A percentile compares a stretch with the other conserved stretches of the same genome.
Evolutionary conservation across 30 jellyfish, hydroid and myxozoan species (phyloP).

Genomic region (Rhopilema esculentum): DNA sequence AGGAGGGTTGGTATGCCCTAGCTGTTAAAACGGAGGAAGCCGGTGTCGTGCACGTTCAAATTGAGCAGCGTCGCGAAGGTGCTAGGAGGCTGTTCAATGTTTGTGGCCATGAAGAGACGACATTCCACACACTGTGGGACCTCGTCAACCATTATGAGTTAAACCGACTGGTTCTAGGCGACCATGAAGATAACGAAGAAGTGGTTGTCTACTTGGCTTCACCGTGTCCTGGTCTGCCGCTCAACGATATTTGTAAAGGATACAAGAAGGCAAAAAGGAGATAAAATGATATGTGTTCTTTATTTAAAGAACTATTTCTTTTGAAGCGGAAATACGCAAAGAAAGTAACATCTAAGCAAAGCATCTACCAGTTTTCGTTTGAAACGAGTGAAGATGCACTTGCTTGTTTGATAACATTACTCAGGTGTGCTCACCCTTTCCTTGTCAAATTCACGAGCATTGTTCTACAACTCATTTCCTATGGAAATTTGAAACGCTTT

Average conservation of each 20-base stretch:
- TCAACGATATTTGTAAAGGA: conserved; percentile 53
- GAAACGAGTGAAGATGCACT: too few relatives aligned
- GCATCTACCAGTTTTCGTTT: too few relatives aligned
- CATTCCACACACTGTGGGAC: conserved; percentile 30
- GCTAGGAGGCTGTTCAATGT: conserved; percentile 7
- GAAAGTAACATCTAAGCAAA: too few relatives aligned
- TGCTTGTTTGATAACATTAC: too few relatives aligned
- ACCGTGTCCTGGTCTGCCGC: conserved; percentile 58
- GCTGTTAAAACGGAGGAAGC: conserved; percentile 28
- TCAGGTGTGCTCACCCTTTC: too few relatives aligned
- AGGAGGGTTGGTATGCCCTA: conserved; percentile 48
- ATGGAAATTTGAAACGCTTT: too few relatives aligned
- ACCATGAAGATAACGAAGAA: conserved; percentile 21
- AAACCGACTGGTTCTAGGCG: conserved; percentile 15
- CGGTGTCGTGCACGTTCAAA: conserved; percentile 45
- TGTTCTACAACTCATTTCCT: too few relatives aligned
- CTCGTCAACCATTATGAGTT: conserved; percentile 21
- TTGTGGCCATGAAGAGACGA: background rate
- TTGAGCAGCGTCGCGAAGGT: conserved; percentile 34
- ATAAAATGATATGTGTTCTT: background rate
- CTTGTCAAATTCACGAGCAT: too few relatives aligned
- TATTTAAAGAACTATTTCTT: background rate
- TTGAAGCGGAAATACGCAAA: too few relatives aligned
- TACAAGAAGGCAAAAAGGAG: conserved; percentile 29
- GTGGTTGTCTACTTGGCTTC: conserved; percentile 12